These are phyloP conservation scores for Mesopsocus fuscifrons DNA, from an alignment of 2,888 invertebrate species.

Conservation along the genomic window DNA sequence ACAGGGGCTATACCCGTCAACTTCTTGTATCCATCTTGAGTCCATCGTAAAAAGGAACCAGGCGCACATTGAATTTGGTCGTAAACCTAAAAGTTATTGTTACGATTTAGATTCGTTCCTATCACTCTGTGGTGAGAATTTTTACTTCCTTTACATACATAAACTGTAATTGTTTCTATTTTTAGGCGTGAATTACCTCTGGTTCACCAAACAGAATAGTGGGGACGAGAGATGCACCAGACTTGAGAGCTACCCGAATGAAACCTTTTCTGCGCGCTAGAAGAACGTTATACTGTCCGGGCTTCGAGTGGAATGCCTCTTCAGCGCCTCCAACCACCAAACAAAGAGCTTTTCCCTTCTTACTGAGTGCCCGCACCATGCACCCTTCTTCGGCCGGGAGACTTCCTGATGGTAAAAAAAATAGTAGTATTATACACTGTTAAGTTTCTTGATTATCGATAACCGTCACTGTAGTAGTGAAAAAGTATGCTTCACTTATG, in stretches of 20 bases:
- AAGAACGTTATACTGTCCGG: constrained; percentile 52
- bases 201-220: constrained; percentile 82
- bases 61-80: constrained; percentile 34
- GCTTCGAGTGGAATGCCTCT: constrained; percentile 67
- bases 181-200: constrained; percentile 39
- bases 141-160: no score
- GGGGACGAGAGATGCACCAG: constrained; percentile 66
- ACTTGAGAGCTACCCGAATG: constrained; percentile 46
- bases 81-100: no score
- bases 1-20: constrained; percentile 55
- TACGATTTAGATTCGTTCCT: no score
- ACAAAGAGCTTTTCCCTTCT: constrained; percentile 40
- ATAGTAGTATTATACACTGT: no score
- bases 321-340: constrained; percentile 79
- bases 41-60: constrained; percentile 40
- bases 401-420: no score
- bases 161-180: no score
- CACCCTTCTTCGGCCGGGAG: constrained; percentile 38
- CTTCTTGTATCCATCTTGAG: constrained; percentile 49
- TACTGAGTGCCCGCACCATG: constrained; percentile 39
- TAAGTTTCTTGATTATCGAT: no score
- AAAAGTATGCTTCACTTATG: no score
- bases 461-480: no score
- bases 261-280: constrained; percentile 63
- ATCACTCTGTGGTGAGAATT: no score